Percentiles rank a stretch among this genome's conserved stretches.
Evolutionary conservation across 2,797 vertebrate species (phyloP).

Genomic region (Alosa sapidissima): DNA sequence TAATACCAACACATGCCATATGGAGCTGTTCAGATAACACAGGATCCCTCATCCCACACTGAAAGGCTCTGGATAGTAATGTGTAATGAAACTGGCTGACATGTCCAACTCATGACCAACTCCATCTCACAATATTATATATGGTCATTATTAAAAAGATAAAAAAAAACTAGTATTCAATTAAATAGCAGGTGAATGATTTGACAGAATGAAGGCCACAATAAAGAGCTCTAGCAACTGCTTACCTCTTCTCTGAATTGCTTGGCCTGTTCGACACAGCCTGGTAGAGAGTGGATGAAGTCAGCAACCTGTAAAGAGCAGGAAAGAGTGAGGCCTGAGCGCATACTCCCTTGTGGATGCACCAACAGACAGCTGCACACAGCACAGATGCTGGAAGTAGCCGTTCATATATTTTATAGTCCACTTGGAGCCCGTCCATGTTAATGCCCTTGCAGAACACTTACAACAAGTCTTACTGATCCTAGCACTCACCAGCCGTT

Average conservation of each 20-base stretch:
- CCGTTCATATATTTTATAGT: no score
- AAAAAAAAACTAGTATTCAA: not conserved
- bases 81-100: not conserved
- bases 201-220: not conserved
- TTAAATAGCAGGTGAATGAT: not conserved
- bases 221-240: not conserved
- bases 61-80: not conserved
- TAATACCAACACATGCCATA: constrained; percentile 31
- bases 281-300: constrained; percentile 87
- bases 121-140: not conserved
- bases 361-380: not conserved
- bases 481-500: no score
- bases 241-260: constrained; percentile 90
- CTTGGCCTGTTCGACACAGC: constrained; percentile 85
- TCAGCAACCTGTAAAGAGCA: constrained; percentile 78
- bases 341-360: no score
- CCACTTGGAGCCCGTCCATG: no score
- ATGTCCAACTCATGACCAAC: not conserved
- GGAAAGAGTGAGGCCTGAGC: not conserved
- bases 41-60: not conserved
- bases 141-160: not conserved
- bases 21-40: not conserved
- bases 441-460: no score
- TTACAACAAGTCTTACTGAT: no score
- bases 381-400: not conserved